A percentile compares a stretch with the other conserved stretches of the same genome.
These are phyloP conservation scores for Pseudochaenichthys georgianus DNA, from an alignment of 2,797 vertebrate species.

Conservation along the genomic window DNA sequence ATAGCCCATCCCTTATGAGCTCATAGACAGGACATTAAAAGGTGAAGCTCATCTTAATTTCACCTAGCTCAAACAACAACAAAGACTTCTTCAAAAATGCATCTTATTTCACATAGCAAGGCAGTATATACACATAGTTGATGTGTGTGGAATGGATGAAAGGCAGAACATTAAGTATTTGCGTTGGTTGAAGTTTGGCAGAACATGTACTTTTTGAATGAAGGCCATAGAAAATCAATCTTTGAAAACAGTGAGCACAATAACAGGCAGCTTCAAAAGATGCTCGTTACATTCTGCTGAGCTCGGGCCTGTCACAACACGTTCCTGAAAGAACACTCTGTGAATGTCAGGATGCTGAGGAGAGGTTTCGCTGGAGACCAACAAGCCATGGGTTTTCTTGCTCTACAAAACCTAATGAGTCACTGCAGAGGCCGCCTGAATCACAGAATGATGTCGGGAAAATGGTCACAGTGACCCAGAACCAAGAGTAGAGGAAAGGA, in stretches of 20 bases:
- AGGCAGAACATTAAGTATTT: neutral
- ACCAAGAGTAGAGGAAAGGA: slow-evolving; percentile 31
- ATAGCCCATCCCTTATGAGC: too few relatives aligned
- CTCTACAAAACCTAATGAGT: slow-evolving; percentile 26
- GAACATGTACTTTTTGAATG: slow-evolving; percentile 1
- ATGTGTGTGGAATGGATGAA: slow-evolving; percentile 1
- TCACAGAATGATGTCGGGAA: slow-evolving; percentile 32
- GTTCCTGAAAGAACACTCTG: slow-evolving; percentile 39
- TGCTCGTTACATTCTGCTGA: slow-evolving; percentile 12
- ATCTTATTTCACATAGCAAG: neutral
- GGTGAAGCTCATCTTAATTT: too few relatives aligned
- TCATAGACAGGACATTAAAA: too few relatives aligned
- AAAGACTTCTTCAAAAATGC: too few relatives aligned
- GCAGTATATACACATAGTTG: neutral
- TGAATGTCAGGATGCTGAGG: slow-evolving; percentile 20
- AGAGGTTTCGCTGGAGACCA: slow-evolving; percentile 31
- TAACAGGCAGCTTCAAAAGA: neutral
- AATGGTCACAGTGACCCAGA: slow-evolving; percentile 55
- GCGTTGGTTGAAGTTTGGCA: neutral
- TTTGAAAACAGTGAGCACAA: slow-evolving; percentile 3
- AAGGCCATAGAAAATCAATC: neutral
- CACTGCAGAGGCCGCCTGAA: slow-evolving; percentile 50
- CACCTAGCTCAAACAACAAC: too few relatives aligned
- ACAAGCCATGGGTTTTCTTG: slow-evolving; percentile 56
- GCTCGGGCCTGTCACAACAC: slow-evolving; percentile 41